Evolutionary conservation across 2,113 vertebrate species (phyloP).

Genomic region (Tetrax tetrax): DNA sequence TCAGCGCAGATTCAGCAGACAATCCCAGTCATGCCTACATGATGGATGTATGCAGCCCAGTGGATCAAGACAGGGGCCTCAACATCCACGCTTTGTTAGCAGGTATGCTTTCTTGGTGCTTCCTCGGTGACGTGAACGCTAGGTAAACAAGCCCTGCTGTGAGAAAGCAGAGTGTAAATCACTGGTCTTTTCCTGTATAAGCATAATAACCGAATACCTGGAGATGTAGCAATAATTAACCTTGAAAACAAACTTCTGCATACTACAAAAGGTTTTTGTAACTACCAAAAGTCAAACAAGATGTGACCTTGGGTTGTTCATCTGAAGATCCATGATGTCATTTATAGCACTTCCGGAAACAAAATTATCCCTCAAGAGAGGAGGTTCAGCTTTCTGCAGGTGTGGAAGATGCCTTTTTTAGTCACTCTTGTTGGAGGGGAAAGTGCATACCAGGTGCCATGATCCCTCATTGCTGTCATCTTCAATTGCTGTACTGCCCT

Average conservation of each 20-base stretch:
- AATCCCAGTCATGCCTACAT: slow-evolving; percentile 98
- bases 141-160: not conserved
- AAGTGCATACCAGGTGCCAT: not conserved
- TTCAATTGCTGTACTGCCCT: not conserved
- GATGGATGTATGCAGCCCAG: slow-evolving; percentile 96
- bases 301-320: not conserved
- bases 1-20: slow-evolving; percentile 96
- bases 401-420: not conserved
- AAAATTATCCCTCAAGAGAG: not conserved
- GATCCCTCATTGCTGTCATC: not conserved
- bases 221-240: not conserved
- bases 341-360: not conserved
- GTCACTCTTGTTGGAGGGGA: not conserved
- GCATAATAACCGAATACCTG: not conserved
- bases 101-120: slow-evolving; percentile 74
- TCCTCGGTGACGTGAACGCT: not conserved
- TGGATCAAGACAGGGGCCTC: slow-evolving; percentile 93
- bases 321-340: not conserved
- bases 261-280: not conserved
- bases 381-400: not conserved
- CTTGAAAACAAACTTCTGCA: not conserved
- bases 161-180: not conserved
- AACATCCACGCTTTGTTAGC: slow-evolving; percentile 94
- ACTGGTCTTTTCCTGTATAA: not conserved
- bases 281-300: not conserved